Conservation (phyloP, 2,113 vertebrate species). For the Phrynosoma blainvillii region DNA sequence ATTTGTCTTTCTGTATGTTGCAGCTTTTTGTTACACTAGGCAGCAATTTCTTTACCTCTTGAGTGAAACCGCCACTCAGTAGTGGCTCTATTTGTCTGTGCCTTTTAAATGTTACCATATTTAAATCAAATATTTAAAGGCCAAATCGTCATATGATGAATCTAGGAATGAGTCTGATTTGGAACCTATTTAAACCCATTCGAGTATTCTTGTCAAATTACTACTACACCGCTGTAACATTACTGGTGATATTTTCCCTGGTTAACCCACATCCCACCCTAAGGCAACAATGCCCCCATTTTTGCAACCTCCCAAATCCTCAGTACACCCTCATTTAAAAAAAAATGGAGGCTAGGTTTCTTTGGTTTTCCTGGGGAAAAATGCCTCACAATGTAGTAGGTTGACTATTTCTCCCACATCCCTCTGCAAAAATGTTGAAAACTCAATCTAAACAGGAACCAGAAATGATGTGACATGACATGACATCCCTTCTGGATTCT, state of each 20-base stretch:
- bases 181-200: slow-evolving; percentile 30
- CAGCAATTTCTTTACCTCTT: slow-evolving; percentile 4
- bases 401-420: no score
- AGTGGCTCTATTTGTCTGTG: background rate
- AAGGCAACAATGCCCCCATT: no score
- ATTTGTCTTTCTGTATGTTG: background rate
- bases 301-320: no score
- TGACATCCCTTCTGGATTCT: no score
- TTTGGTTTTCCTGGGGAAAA: no score
- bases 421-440: no score
- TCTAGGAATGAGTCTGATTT: slow-evolving; percentile 39
- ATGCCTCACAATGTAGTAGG: no score
- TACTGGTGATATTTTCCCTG: slow-evolving; percentile 13
- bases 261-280: slow-evolving; percentile 13
- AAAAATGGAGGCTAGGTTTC: no score
- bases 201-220: slow-evolving; percentile 49
- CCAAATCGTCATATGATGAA: background rate
- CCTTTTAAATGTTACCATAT: background rate
- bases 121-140: background rate
- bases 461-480: no score
- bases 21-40: slow-evolving; percentile 4
- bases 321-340: no score
- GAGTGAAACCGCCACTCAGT: rapidly evolving
- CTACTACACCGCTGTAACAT: slow-evolving; percentile 27
- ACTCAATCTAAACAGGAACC: no score